Percentiles rank a stretch among this genome's conserved stretches.
Evolutionary conservation across 2,113 vertebrate genomes (phyloP).

Genomic region (Dasypus novemcinctus): DNA sequence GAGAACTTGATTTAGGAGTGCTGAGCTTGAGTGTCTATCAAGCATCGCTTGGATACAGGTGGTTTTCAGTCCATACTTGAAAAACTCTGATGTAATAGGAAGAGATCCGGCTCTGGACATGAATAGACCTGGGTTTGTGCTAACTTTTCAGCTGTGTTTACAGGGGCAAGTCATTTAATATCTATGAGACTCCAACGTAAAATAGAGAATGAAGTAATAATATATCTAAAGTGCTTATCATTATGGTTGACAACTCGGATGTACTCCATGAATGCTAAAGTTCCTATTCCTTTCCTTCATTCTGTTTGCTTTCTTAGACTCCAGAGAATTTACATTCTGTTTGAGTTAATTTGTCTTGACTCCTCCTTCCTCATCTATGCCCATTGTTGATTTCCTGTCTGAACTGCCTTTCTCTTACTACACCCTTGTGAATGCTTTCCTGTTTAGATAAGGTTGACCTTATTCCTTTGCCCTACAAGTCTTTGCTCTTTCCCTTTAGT

Average conservation of each 20-base stretch:
- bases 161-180: neutral
- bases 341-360: slow-evolving; percentile 16
- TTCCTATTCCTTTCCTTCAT: neutral
- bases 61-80: neutral
- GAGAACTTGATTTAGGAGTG: neutral
- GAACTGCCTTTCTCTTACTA: neutral
- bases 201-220: neutral
- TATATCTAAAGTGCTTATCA: neutral
- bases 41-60: neutral
- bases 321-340: neutral
- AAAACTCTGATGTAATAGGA: neutral
- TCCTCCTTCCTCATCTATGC: neutral
- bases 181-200: neutral
- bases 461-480: neutral
- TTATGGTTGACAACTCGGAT: neutral
- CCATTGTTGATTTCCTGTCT: slow-evolving; percentile 40
- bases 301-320: slow-evolving; percentile 2
- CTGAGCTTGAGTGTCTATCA: neutral
- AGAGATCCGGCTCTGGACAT: neutral
- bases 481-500: neutral
- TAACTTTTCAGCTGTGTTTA: neutral
- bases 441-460: neutral
- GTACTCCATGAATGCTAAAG: neutral
- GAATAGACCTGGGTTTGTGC: neutral
- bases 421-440: neutral